Percentiles rank a stretch among this genome's conserved stretches.
These are phyloP conservation scores for Gorsachius goisagi DNA, from an alignment of 2,113 vertebrate species.

Conservation along the genomic window DNA sequence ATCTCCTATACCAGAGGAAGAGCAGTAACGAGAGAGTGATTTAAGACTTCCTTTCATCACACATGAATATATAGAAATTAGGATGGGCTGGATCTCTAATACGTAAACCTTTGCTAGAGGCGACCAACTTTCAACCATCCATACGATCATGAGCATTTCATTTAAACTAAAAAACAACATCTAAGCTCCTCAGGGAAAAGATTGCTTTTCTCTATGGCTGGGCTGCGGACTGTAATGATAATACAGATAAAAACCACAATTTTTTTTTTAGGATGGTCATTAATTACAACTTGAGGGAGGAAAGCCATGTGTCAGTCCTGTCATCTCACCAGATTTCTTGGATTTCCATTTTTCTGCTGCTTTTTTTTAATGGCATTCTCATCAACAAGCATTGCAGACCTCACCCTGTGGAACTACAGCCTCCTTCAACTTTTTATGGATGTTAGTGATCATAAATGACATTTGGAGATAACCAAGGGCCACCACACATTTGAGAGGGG, in stretches of 20 bases:
- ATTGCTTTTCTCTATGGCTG: neutral
- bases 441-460: neutral
- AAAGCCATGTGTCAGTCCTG: neutral
- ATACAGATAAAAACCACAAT: neutral
- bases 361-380: neutral
- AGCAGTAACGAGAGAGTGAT: neutral
- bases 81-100: constrained; percentile 1
- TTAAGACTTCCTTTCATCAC: constrained; percentile 6
- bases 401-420: neutral
- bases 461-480: neutral
- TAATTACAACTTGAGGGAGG: neutral
- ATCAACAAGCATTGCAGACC: neutral
- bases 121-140: neutral
- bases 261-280: neutral
- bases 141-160: neutral
- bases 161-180: constrained; percentile 5
- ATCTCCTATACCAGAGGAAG: neutral
- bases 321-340: neutral
- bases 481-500: neutral
- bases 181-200: neutral
- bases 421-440: neutral
- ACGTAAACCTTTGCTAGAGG: constrained; percentile 31
- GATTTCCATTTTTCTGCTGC: neutral
- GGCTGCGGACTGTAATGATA: neutral
- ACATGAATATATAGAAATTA: constrained; percentile 17